phyloP scores from a whole-genome alignment of 2,888 invertebrate species.

The Nomada fucata region DNA sequence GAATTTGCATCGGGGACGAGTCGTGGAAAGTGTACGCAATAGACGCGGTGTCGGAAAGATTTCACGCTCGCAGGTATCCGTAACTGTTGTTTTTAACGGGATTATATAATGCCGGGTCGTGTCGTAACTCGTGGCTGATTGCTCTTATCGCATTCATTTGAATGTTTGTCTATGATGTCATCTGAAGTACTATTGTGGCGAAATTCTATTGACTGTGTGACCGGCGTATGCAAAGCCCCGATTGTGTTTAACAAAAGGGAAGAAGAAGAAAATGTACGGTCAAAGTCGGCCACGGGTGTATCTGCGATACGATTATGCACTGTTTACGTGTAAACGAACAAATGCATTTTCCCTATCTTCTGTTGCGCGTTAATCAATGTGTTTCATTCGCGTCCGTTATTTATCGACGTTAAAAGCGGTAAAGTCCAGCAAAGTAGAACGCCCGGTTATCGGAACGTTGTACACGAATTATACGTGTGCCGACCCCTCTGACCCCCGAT shows the following conservation, averaged over 20 bases:
- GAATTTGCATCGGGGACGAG: not conserved
- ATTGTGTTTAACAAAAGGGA: not conserved
- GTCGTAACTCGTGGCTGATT: constrained; percentile 2
- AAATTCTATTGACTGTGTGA: not conserved
- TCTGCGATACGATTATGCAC: constrained; percentile 7
- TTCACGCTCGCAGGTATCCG: not conserved
- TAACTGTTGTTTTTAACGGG: constrained; percentile 19
- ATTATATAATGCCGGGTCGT: not conserved
- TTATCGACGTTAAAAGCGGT: constrained; percentile 1
- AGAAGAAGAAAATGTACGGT: not conserved
- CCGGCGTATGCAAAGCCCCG: not conserved
- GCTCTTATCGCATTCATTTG: constrained; percentile 10
- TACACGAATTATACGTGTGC: constrained; percentile 16
- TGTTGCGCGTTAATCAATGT: not conserved
- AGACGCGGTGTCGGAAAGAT: not conserved
- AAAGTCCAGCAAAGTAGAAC: not conserved
- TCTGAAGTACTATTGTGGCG: not conserved
- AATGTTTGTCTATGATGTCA: constrained; percentile 22
- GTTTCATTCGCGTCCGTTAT: not conserved
- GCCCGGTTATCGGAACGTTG: constrained; percentile 12
- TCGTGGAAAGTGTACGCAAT: not conserved
- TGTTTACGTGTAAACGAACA: not conserved
- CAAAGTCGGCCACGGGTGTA: not conserved
- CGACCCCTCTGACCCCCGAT: constrained; percentile 14
- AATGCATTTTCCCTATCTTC: not conserved